These are phyloP conservation scores for Coptotermes formosanus DNA, from an alignment of 1,140 invertebrate species.

Conservation along the genomic window DNA sequence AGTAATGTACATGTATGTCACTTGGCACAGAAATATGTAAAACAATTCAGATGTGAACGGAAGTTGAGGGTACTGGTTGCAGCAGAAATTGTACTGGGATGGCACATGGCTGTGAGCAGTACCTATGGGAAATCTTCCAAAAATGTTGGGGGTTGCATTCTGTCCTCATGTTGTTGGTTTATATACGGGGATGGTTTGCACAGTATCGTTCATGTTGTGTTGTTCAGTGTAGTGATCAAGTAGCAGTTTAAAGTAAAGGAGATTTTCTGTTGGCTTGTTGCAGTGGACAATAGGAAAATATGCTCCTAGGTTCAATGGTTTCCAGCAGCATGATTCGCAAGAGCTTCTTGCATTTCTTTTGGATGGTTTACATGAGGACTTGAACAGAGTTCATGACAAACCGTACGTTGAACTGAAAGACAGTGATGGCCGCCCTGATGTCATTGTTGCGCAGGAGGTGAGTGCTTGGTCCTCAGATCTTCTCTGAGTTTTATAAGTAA, in stretches of 20 bases:
- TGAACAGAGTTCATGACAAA: constrained; percentile 70
- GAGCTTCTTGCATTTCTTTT: constrained; percentile 85
- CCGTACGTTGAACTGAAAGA: constrained; percentile 75
- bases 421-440: constrained; percentile 73
- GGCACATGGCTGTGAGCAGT: too few relatives aligned
- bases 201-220: background rate
- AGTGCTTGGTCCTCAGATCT: constrained; percentile 37
- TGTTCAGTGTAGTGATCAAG: background rate
- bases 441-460: constrained; percentile 68
- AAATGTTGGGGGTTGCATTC: too few relatives aligned
- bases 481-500: background rate
- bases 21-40: too few relatives aligned
- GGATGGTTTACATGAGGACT: constrained; percentile 86
- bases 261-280: background rate
- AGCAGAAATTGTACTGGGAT: too few relatives aligned
- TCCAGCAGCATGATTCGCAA: constrained; percentile 87
- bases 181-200: background rate
- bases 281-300: constrained; percentile 80
- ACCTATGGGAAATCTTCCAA: too few relatives aligned
- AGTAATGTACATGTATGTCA: too few relatives aligned
- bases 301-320: constrained; percentile 78
- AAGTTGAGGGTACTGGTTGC: too few relatives aligned
- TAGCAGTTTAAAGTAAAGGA: too few relatives aligned
- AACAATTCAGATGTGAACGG: too few relatives aligned
- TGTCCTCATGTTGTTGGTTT: background rate